Evolutionary conservation across 2,797 vertebrate genomes (phyloP).

Genomic region (Phoxinus dragarum): DNA sequence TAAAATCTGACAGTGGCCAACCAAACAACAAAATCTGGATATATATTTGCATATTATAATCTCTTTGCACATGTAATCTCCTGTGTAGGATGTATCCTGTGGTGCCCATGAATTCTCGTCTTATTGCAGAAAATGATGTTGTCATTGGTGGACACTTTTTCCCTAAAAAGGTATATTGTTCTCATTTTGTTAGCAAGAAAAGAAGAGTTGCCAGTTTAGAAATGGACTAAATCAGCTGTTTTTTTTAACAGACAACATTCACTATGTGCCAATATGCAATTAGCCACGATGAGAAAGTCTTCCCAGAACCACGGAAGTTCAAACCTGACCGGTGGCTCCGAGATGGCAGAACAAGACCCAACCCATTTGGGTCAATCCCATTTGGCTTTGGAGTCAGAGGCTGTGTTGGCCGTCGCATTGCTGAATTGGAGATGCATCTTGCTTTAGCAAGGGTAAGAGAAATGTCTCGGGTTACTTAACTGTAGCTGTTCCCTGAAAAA

Average conservation of each 20-base stretch:
- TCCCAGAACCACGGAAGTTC: slow-evolving; percentile 73
- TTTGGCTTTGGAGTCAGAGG: slow-evolving; percentile 81
- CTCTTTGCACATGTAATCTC: neutral
- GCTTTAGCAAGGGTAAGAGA: slow-evolving; percentile 72
- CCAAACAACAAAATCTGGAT: neutral
- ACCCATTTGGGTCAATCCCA: slow-evolving; percentile 77
- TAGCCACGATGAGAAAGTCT: slow-evolving; percentile 73
- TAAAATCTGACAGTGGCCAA: neutral
- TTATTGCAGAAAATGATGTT: slow-evolving; percentile 66
- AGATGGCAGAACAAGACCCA: slow-evolving; percentile 66
- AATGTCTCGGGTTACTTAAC: too few relatives aligned
- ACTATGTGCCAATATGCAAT: slow-evolving; percentile 76
- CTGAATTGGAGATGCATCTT: slow-evolving; percentile 82
- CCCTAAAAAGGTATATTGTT: slow-evolving; percentile 71
- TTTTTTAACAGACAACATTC: slow-evolving; percentile 73
- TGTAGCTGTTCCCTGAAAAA: too few relatives aligned
- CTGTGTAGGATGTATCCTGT: slow-evolving; percentile 81
- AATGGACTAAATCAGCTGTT: neutral
- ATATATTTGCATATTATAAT: neutral
- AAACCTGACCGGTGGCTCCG: slow-evolving; percentile 80
- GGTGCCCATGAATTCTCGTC: slow-evolving; percentile 74
- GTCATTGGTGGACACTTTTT: slow-evolving; percentile 75
- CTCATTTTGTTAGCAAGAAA: neutral
- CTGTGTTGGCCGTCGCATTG: slow-evolving; percentile 80
- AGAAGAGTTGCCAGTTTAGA: neutral